Evolutionary conservation across 2,113 vertebrate species (phyloP), one percentile per base, ranked within the genome.

Genomic region (Lepidothrix coronata): DNA sequence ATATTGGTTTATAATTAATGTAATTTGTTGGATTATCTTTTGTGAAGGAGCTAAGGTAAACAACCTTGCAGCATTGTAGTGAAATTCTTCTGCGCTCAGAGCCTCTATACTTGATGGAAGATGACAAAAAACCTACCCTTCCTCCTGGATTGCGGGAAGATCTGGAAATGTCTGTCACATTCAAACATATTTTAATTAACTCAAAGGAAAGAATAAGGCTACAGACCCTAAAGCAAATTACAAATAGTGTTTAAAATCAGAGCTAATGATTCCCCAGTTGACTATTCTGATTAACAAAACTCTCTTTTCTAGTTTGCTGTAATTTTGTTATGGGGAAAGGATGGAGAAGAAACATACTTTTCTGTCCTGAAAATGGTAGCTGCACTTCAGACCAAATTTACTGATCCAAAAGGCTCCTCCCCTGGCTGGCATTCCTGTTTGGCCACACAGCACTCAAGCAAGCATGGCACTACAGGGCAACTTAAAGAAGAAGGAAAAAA

Each of bases 1-100:
- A 99, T 99, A 99, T 99, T 99, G 99, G 98, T 99, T 99, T 99
- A 99, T 99, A 99, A 99, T 99, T 99, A 99, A 99, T 99, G 99
- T 99, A 99, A 99, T 99, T 99, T 99, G 98, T 98, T 98, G 98
- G 98, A 98, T 98, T 99, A 99, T 99, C 98, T 99, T 98, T 99
- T 98, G 98, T 99, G 98, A 98, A 99, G 98, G 98, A 97, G 98
- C 96, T 97, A 98, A 98, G 98, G 98, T 98, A 98, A 98, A 98
- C 98, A 98, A 97, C 98, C 98, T 98, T 98, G 96, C 97, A 96
- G 96, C 96, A 97, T 91, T 98, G 97, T 98, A 97, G 97, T 95
- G 96, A 95, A 97, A 97, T 97, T 97, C 95, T 97, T 97, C 85
- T 92, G 92, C 27, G 11, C 94, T 96, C 70, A 72, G 88, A 97